phyloP scores from a whole-genome alignment of 2,888 invertebrate species.

The Limnephilus auricula region DNA sequence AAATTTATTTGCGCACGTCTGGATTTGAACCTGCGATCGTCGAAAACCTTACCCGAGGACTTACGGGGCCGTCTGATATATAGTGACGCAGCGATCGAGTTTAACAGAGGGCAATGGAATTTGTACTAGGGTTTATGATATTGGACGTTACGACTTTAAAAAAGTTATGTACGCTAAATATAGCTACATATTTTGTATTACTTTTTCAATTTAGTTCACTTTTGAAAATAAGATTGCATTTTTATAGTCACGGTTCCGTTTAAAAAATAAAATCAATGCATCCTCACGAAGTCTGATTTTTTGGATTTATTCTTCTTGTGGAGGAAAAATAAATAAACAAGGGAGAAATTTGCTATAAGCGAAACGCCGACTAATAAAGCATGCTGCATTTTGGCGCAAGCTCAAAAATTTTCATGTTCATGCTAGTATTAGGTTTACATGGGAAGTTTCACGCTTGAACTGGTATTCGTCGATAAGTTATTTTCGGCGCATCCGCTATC shows the following conservation, averaged over 20 bases:
- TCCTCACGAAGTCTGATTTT: not conserved
- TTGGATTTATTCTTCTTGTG: not conserved
- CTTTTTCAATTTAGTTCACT: no score
- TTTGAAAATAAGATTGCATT: not conserved
- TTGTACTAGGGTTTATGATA: no score
- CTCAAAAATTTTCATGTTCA: not conserved
- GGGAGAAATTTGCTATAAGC: not conserved
- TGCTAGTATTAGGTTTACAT: not conserved
- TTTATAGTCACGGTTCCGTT: not conserved
- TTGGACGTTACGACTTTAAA: no score
- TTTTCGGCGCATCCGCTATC: not conserved
- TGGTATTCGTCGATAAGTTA: not conserved
- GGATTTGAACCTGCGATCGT: no score
- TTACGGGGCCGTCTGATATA: no score
- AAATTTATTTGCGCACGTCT: no score
- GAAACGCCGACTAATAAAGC: not conserved
- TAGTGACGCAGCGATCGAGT: no score
- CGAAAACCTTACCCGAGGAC: no score
- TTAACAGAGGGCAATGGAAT: no score
- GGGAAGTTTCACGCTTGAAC: not conserved
- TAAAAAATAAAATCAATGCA: conserved; percentile 14
- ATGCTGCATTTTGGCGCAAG: not conserved
- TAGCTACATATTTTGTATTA: no score
- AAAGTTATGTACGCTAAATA: no score
- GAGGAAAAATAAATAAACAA: conserved; percentile 16